phyloP scores from a whole-genome alignment of 2,888 invertebrate species.

The Maniola hyperantus region DNA sequence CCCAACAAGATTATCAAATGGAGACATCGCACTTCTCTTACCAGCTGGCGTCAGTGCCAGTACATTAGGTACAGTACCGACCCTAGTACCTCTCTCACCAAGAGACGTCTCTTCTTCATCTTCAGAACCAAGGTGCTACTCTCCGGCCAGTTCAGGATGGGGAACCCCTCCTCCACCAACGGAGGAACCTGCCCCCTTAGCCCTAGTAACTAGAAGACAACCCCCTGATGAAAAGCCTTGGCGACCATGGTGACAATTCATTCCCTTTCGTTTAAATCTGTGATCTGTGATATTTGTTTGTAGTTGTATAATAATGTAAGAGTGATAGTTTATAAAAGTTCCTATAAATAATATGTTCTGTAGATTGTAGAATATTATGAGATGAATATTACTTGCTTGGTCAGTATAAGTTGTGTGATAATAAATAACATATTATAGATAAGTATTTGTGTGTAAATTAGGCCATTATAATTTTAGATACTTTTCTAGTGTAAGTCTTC shows the following conservation, averaged over 20 bases:
- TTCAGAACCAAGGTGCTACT: constrained; percentile 82
- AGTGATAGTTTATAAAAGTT: constrained; percentile 46
- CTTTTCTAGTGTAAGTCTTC: constrained; percentile 35
- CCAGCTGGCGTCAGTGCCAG: constrained; percentile 84
- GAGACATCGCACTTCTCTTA: constrained; percentile 90
- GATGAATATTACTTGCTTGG: constrained; percentile 46
- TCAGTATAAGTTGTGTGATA: constrained; percentile 52
- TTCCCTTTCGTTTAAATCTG: constrained; percentile 44
- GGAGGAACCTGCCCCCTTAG: constrained; percentile 83
- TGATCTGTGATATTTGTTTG: constrained; percentile 51
- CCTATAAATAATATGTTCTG: constrained; percentile 39
- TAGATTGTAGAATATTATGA: constrained; percentile 39
- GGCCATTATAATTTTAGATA: constrained; percentile 3
- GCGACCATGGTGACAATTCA: constrained; percentile 88
- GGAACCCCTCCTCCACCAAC: constrained; percentile 67
- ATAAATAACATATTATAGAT: constrained; percentile 10
- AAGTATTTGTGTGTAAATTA: constrained; percentile 11
- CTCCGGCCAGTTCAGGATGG: constrained; percentile 82
- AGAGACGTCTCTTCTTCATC: constrained; percentile 88
- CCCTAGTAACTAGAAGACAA: constrained; percentile 87
- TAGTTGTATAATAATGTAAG: constrained; percentile 49
- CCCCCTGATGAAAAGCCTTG: constrained; percentile 88
- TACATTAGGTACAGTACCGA: constrained; percentile 83
- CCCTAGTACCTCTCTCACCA: constrained; percentile 88
- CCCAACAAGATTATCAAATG: constrained; percentile 91